Percentiles rank a stretch among this genome's conserved stretches.
These are phyloP conservation scores for Uropetala carovei DNA, from an alignment of 2,888 invertebrate genomes.

Conservation along the genomic window DNA sequence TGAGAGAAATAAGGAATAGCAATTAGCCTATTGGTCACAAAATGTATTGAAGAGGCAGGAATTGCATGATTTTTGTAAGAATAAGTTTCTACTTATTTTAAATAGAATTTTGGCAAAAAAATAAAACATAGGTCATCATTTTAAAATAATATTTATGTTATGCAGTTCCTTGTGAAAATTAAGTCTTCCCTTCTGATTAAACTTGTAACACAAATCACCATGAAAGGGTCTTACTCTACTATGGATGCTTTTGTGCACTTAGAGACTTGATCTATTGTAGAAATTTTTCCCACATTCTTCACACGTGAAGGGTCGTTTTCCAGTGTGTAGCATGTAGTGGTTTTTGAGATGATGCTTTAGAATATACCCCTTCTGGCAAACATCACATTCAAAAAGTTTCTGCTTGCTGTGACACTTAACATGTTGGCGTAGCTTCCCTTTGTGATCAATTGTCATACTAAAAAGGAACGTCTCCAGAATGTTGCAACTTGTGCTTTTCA, in stretches of 20 bases:
- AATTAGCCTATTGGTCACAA: too few relatives aligned
- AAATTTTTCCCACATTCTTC: background rate
- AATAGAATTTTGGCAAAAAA: too few relatives aligned
- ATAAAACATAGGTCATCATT: too few relatives aligned
- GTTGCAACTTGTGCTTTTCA: background rate
- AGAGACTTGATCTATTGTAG: background rate
- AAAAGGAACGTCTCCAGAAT: background rate
- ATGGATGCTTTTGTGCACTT: background rate
- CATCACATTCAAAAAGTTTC: background rate
- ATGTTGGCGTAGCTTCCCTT: background rate
- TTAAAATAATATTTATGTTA: too few relatives aligned
- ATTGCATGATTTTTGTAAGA: too few relatives aligned
- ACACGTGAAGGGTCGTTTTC: background rate
- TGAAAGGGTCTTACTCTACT: background rate
- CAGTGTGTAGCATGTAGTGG: background rate
- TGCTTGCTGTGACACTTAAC: background rate
- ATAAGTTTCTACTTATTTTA: too few relatives aligned
- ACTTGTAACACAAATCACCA: background rate
- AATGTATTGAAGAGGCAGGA: too few relatives aligned
- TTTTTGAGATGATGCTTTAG: background rate
- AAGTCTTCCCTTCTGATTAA: background rate
- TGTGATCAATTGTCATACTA: background rate
- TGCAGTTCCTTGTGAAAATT: background rate
- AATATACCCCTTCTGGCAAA: background rate
- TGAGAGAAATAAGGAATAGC: too few relatives aligned